Base-by-base conservation (phyloP, 2,113 vertebrate genomes). In the Lepus timidus region DNA sequence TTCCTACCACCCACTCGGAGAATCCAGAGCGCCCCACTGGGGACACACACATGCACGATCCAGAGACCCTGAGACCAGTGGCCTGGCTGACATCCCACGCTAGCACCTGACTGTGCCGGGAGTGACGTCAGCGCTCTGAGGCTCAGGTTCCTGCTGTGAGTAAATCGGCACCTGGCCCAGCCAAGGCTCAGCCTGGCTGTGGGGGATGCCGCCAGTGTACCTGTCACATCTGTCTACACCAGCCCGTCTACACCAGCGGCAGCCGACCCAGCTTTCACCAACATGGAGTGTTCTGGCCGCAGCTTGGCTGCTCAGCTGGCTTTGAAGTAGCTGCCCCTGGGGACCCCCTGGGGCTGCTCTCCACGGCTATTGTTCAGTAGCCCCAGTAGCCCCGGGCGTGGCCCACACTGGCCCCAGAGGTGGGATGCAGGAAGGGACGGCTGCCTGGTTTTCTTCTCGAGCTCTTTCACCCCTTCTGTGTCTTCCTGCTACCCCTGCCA, bases 401-500 rank as follows among this genome's bases (percentile, higher is more conserved):
- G 86, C 61, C 33, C 65, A 31, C 31, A 0, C 44, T 11, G n/a
- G 85, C 51, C 76, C 84, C 58, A 39, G 94, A 49, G 82, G 31
- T 87, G 81, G 74, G 23, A 44, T 22, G 22, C 93, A 93, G 95
- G 96, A 97, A 97, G 93, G 94, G 94, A 94, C 71, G 86, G 58
- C 12, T 5, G 68, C 8, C 76, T 4, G 2, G 31, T 25, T 74
- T 88, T 90, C 44, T 81, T 88, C 64, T 75, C 31, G 58, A 25
- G 11, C 49, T n/a, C 76, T 73, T 44, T 62, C 39, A 36, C 64
- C 79, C 61, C 19, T 84, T 87, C 27, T 19, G 19, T 76, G 71
- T 49, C 73, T 95, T 95, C 84, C 94, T 87, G 84, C 68, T 55
- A 2, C 6, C 33, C 58, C 44, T 68, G 0, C 64, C 6, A 44